Evolutionary conservation across 2,113 vertebrate genomes (phyloP).

Genomic region (Marcusenius ussheri): DNA sequence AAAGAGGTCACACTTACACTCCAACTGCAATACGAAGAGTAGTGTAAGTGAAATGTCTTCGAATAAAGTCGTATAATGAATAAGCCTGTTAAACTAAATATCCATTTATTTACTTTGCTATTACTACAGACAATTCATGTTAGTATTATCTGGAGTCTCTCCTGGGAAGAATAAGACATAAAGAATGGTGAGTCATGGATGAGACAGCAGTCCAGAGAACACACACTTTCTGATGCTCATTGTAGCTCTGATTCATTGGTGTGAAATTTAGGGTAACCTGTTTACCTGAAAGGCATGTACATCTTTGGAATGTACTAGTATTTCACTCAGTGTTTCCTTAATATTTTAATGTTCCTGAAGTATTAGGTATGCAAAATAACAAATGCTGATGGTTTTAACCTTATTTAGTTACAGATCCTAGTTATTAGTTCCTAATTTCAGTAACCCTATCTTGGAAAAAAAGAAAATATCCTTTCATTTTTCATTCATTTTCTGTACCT

Average conservation of each 20-base stretch:
- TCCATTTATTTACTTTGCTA: neutral
- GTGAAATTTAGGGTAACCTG: neutral
- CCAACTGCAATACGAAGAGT: constrained; percentile 6
- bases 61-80: neutral
- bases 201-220: neutral
- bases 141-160: neutral
- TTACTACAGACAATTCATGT: neutral
- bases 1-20: neutral
- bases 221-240: neutral
- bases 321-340: neutral
- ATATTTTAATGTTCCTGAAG: neutral
- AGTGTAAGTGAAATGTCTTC: constrained; percentile 9
- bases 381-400: neutral
- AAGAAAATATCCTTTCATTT: neutral
- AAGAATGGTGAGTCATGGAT: neutral
- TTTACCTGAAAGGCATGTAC: neutral
- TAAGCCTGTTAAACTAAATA: neutral
- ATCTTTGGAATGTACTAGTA: neutral
- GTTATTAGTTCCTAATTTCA: neutral
- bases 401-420: neutral
- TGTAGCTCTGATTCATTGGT: neutral
- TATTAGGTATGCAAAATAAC: neutral
- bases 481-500: neutral
- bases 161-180: neutral
- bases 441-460: too few species aligned